Evolutionary conservation across 1,140 invertebrate genomes (phyloP).

Genomic region (Dryas iulia): DNA sequence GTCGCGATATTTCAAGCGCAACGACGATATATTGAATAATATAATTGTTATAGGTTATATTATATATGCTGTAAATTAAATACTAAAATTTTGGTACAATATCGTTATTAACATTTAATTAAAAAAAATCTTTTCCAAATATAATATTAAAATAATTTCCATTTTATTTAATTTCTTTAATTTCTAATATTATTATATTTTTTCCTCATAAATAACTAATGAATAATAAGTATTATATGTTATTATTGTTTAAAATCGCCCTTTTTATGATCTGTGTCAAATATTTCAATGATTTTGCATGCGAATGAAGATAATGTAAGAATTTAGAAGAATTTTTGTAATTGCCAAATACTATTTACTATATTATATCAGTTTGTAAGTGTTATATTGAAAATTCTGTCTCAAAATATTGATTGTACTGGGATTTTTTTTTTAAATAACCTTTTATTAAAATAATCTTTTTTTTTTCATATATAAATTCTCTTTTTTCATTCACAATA

Average conservation of each 20-base stretch:
- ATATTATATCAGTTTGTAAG: neutral
- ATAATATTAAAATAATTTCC: neutral
- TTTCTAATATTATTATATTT: neutral
- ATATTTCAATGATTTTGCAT: neutral
- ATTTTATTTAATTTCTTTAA: neutral
- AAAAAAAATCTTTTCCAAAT: too few relatives aligned
- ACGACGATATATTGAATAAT: too few relatives aligned
- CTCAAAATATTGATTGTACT: too few relatives aligned
- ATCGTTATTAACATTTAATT: too few relatives aligned
- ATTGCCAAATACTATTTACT: neutral
- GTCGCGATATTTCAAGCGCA: too few relatives aligned
- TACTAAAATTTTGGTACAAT: too few relatives aligned
- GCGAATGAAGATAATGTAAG: neutral
- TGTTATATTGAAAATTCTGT: neutral
- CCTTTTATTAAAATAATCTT: too few relatives aligned
- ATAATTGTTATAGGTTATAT: too few relatives aligned
- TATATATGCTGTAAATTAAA: too few relatives aligned
- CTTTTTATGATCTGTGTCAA: neutral
- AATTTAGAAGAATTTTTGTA: neutral
- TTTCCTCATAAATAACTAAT: neutral
- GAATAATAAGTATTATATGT: neutral
- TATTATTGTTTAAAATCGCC: neutral
- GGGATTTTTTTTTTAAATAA: too few relatives aligned
- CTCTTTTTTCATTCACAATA: too few relatives aligned
- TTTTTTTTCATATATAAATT: too few relatives aligned